These are phyloP conservation scores for Choristoneura rosaceana DNA, from an alignment of 2,888 invertebrate genomes.

Conservation along the genomic window DNA sequence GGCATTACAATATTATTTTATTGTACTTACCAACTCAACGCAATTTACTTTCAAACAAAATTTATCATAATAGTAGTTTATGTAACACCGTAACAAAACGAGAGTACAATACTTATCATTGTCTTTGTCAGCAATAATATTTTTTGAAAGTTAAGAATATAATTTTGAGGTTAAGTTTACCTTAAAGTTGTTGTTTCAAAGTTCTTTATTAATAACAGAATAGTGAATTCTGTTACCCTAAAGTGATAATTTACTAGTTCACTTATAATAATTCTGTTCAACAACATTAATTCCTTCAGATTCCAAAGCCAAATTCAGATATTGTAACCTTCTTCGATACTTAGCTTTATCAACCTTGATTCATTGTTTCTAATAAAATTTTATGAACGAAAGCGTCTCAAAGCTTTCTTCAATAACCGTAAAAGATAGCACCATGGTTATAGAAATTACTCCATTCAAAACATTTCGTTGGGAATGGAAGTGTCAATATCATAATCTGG, in stretches of 20 bases:
- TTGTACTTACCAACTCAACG: slow-evolving; percentile 11
- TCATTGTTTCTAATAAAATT: slow-evolving; percentile 61
- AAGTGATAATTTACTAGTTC: too few species aligned
- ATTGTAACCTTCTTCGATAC: slow-evolving; percentile 30
- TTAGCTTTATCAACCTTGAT: slow-evolving; percentile 54
- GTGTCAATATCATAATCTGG: slow-evolving; percentile 12
- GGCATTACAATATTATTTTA: slow-evolving; percentile 27
- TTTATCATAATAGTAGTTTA: slow-evolving; percentile 10
- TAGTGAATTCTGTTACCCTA: too few species aligned
- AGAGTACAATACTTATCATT: not conserved
- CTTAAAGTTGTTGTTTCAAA: too few species aligned
- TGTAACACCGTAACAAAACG: not conserved
- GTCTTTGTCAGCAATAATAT: not conserved
- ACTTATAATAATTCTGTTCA: too few species aligned
- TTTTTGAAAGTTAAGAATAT: not conserved
- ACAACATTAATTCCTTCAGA: not conserved
- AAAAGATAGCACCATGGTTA: slow-evolving; percentile 54
- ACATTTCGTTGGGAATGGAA: slow-evolving; percentile 25
- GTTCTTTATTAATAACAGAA: too few species aligned
- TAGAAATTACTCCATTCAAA: slow-evolving; percentile 55
- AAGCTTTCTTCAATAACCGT: slow-evolving; percentile 61
- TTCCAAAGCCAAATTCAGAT: not conserved
- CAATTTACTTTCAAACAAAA: slow-evolving; percentile 5
- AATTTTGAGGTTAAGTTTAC: too few species aligned
- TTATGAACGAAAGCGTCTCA: slow-evolving; percentile 50